phyloP scores from a whole-genome alignment of 2,888 invertebrate genomes.

The Erpobdella octoculata region DNA sequence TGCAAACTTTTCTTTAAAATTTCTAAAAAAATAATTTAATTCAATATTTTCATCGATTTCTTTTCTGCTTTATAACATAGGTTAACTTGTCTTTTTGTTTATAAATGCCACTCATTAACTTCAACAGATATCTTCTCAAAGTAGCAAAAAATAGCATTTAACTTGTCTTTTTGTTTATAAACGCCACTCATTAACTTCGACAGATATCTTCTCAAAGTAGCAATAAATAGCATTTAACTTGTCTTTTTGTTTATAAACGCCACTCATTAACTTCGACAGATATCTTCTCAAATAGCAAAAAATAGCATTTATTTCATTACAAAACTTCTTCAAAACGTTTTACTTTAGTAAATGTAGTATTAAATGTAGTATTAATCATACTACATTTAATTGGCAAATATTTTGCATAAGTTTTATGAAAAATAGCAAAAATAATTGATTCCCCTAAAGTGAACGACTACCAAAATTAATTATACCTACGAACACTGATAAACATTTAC shows the following conservation, averaged over 20 bases:
- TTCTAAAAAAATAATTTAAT: too few relatives aligned
- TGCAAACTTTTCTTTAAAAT: too few relatives aligned
- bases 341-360: too few relatives aligned
- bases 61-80: too few relatives aligned
- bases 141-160: not conserved
- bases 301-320: not conserved
- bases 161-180: not conserved
- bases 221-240: not conserved
- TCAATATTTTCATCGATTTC: too few relatives aligned
- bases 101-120: slow-evolving; percentile 23
- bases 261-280: slow-evolving; percentile 22
- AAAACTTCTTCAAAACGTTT: too few relatives aligned
- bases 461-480: not conserved
- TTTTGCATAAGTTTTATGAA: too few relatives aligned
- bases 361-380: too few relatives aligned
- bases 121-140: not conserved
- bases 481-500: too few relatives aligned
- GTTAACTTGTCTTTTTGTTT: not conserved
- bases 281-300: not conserved
- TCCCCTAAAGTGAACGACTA: not conserved
- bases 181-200: slow-evolving; percentile 23
- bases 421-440: too few relatives aligned
- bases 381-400: too few relatives aligned
- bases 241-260: not conserved
- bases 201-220: not conserved